Percentiles rank a stretch among this genome's conserved stretches.
phyloP scores from a whole-genome alignment of 2,797 vertebrate species.

The Enteromius treurensis region DNA sequence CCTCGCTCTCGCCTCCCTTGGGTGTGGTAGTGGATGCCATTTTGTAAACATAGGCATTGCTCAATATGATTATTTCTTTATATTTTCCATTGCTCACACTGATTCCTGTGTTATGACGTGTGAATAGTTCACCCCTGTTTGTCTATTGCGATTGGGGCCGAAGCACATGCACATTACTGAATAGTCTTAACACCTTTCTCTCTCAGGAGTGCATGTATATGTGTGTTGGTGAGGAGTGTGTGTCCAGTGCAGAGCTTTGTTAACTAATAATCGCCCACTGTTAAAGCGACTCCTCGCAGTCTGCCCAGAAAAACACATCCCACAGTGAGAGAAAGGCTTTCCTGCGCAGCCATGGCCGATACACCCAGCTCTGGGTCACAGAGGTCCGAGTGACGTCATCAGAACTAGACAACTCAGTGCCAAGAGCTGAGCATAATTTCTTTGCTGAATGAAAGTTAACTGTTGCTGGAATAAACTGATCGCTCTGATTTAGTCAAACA shows the following conservation, averaged over 20 bases:
- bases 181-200: conserved; percentile 65
- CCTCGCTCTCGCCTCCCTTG: conserved; percentile 48
- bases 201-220: conserved; percentile 38
- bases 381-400: conserved; percentile 60
- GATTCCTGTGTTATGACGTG: conserved; percentile 23
- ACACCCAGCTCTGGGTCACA: conserved; percentile 34
- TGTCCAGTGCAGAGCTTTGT: conserved; percentile 43
- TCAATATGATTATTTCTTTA: conserved; percentile 46
- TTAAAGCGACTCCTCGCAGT: conserved; percentile 67
- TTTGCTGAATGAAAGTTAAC: conserved; percentile 5
- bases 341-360: conserved; percentile 38
- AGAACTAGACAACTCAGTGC: conserved; percentile 41
- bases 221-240: conserved; percentile 22
- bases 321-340: conserved; percentile 33
- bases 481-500: neutral
- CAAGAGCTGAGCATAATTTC: conserved; percentile 27
- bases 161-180: conserved; percentile 56
- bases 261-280: conserved; percentile 64
- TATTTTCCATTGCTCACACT: conserved; percentile 54
- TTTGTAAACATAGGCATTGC: conserved; percentile 59
- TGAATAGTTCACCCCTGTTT: conserved; percentile 34
- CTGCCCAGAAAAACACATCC: conserved; percentile 68
- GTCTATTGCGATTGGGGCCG: conserved; percentile 28
- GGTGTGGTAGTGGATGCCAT: conserved; percentile 59
- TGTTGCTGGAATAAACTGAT: neutral